Evolutionary conservation across 1,140 invertebrate genomes (phyloP), one percentile per base, ranked within the genome.

Genomic region (Tetragnatha versicolor): DNA sequence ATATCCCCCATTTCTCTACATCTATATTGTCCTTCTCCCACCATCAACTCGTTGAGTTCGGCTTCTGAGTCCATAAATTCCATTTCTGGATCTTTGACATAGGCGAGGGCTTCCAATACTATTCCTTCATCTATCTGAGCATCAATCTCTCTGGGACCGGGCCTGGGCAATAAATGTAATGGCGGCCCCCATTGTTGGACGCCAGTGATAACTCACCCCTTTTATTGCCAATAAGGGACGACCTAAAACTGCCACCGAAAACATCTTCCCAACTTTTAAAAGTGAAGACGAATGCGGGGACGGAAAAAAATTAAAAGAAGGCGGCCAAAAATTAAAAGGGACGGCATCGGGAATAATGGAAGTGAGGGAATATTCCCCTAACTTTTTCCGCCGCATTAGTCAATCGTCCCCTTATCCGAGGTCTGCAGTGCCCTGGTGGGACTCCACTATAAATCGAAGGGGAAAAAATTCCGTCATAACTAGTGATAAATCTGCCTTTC

Each of bases 151-250:
- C 72, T 25, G 20, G 66, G 61, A 39, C 31, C 37, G 25, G 58
- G 72, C 39, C 39, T n/a, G 55, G 72, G 73, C 73, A 77, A 65
- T 77, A 77, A 77, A 77, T 77, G 73, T 65, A 77, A 77, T 77
- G 73, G 73, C 42, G 73, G 60, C 39, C 55, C 39, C 61, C 39
- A 77, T 77, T 77, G 73, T 77, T 63, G 60, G 60, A 66, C 72
- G 61, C 72, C 61, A 61, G 73, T 77, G 61, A 77, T 77, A 77
- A 77, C 73, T 77, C 73, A 65, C 73, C 60, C 73, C 61, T 77
- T 77, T 77, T 77, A 77, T 77, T 77, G 73, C 45, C 73, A 77
- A 77, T 77, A 77, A 77, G 73, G 73, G 73, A 65, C 60, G 73
- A 77, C 73, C 73, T 53, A 77, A 77, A 77, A 77, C 73, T 77